A percentile compares a stretch with the other conserved stretches of the same genome.
Evolutionary conservation across 2,888 invertebrate species (phyloP).

Genomic region (Eilema sororculum): DNA sequence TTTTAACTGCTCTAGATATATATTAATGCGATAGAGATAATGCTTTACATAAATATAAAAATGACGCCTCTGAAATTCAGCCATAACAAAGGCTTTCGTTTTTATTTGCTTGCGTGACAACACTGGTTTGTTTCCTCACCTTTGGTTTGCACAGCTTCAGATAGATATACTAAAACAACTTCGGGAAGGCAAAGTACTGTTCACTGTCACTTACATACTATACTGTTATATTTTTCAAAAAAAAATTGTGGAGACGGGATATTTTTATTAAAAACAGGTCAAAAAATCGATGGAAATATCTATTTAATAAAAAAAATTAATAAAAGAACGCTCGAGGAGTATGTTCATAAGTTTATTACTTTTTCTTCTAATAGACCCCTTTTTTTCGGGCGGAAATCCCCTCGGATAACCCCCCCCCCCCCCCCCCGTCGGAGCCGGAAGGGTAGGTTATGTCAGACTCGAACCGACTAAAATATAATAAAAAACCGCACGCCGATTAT

Average conservation of each 20-base stretch:
- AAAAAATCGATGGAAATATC: slow-evolving; percentile 1
- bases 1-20: not conserved
- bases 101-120: not conserved
- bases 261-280: slow-evolving; percentile 3
- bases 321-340: not conserved
- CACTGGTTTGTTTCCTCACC: not conserved
- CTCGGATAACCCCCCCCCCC: no score
- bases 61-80: no score
- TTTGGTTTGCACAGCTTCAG: not conserved
- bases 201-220: not conserved
- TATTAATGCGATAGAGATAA: not conserved
- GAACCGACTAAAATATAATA: no score
- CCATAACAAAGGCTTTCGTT: not conserved
- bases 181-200: slow-evolving; percentile 3
- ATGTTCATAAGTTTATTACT: not conserved
- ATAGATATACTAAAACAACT: not conserved
- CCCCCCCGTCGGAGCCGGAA: no score
- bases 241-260: slow-evolving; percentile 7
- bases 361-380: not conserved
- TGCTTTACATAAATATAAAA: no score
- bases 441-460: no score
- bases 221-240: not conserved
- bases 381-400: no score
- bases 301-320: not conserved
- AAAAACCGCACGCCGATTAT: no score